Evolutionary conservation across 35 echinoderm and acorn worm genomes (phyloP), one percentile per base, ranked within the genome.

Genomic region (Diadema setosum): DNA sequence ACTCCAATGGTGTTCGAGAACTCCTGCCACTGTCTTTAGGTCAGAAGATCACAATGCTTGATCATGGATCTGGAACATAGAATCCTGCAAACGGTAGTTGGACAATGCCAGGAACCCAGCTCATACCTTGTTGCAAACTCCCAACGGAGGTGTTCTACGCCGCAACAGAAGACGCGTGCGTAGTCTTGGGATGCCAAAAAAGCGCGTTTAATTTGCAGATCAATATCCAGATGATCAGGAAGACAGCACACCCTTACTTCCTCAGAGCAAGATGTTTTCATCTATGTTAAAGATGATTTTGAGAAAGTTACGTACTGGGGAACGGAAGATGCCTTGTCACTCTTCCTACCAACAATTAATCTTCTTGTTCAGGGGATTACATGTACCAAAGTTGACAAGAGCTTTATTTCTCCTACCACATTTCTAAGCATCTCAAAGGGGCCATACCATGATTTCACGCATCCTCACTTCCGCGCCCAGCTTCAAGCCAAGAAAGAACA

Each of bases 1-100:
- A 87, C 26, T 46, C 9, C 9, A 45, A 27, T 14, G 61, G 21
- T 42, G 63, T 56, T 18, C 4, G 64, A 23, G 41, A 81, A 14
- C 58, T 93, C 27, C 52, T 84, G 67, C 85, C 84, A 87, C 36
- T 93, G 84, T 33, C 14, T 65, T 42, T 50, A 8, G 91, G 91
- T 12, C 84, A 94, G 45, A 39, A 42, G 4, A 70, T 89, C 4
- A 35, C 37, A 42, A 82, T 81, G n/a, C 43, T 84, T 21, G 58
- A 94, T 55, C 81, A 86, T 41, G 86, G 23, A 16, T 43, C 44
- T 46, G 42, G 33, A 20, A 15, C 45, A 12, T 94, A 87, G 92
- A 58, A 36, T 6, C 86, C 92, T 12, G 92, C 86, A 25, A n/a
- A 89, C 64, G 8, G 25, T 90, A 41, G 18, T 50, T 14, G 31